Evolutionary conservation across 2,113 vertebrate genomes (phyloP).

Genomic region (Pachyramphus minor): DNA sequence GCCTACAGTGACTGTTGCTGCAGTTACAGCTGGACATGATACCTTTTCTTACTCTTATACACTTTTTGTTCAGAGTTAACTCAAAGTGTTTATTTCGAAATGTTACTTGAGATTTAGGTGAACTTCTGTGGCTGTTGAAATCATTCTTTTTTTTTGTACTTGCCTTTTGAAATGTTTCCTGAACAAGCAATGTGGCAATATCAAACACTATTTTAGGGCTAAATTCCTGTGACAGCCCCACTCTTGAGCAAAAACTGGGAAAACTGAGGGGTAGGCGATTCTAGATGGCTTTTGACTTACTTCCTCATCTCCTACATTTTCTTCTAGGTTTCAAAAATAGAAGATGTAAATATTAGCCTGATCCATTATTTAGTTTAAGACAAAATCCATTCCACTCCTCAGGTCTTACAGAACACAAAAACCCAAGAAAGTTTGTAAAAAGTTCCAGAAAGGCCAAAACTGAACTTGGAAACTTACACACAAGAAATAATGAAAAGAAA

Average conservation of each 20-base stretch:
- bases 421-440: not conserved
- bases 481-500: not conserved
- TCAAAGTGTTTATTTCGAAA: not conserved
- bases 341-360: not conserved
- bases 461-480: not conserved
- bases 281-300: not conserved
- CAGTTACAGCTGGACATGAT: not conserved
- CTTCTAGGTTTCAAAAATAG: not conserved
- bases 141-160: not conserved
- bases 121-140: not conserved
- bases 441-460: not conserved
- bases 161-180: not conserved
- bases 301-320: not conserved
- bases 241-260: not conserved
- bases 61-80: not conserved
- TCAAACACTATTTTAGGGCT: not conserved
- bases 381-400: not conserved
- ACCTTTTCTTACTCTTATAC: not conserved
- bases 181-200: not conserved
- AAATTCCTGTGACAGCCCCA: not conserved
- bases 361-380: not conserved
- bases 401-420: not conserved
- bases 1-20: not conserved
- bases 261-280: not conserved
- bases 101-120: not conserved